Evolutionary conservation across 2,888 invertebrate genomes (phyloP).

Genomic region (Heliconius sara): DNA sequence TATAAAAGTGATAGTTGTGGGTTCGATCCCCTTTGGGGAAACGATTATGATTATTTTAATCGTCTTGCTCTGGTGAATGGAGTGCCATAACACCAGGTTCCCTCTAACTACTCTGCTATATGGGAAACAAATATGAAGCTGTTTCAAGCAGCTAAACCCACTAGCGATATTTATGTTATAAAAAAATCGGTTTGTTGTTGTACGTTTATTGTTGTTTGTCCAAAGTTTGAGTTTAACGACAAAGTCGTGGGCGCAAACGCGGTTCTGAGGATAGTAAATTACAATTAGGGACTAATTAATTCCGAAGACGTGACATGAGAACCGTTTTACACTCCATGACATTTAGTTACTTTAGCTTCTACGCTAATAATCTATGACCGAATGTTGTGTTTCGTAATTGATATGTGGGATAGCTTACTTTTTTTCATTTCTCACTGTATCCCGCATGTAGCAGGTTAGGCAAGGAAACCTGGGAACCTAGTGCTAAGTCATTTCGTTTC

Average conservation of each 20-base stretch:
- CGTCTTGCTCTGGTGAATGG: no score
- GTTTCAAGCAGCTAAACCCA: no score
- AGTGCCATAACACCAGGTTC: no score
- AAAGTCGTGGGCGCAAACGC: constrained; percentile 12
- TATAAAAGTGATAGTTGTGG: no score
- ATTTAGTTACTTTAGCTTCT: constrained; percentile 8
- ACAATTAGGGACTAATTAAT: constrained; percentile 28
- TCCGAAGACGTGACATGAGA: constrained; percentile 17
- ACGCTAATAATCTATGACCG: constrained; percentile 6
- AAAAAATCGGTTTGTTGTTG: no score
- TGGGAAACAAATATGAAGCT: no score
- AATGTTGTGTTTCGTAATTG: neutral
- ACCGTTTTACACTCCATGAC: constrained; percentile 22
- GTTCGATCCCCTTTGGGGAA: no score
- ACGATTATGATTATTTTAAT: no score
- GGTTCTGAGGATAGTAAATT: constrained; percentile 11
- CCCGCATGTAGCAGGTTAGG: neutral
- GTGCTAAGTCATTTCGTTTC: no score
- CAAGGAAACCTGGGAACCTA: no score
- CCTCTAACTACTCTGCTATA: no score
- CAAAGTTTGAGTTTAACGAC: neutral
- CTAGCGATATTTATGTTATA: no score
- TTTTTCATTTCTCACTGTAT: neutral
- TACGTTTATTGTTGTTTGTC: neutral
- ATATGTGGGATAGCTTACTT: neutral